A percentile compares a stretch with the other conserved stretches of the same genome.
Conservation (phyloP, 2,113 vertebrate species). For the Zosterops borbonicus region DNA sequence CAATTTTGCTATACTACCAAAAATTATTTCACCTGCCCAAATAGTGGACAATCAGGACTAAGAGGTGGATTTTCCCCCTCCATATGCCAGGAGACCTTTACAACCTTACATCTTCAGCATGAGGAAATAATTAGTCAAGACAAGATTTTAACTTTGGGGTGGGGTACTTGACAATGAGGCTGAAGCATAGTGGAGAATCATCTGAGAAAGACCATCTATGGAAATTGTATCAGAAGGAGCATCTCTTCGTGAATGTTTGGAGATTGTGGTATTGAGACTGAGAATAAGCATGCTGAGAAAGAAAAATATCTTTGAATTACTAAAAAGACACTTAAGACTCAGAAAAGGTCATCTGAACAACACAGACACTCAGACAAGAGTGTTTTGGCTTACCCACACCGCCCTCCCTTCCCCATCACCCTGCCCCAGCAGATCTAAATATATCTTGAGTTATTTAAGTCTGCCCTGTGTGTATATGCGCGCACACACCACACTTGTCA, state of each 20-base stretch:
- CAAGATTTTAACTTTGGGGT: neutral
- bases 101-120: accelerated
- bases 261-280: neutral
- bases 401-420: neutral
- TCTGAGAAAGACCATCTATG: neutral
- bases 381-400: neutral
- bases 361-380: neutral
- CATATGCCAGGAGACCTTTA: neutral
- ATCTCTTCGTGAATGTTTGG: neutral
- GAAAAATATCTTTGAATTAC: neutral
- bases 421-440: neutral
- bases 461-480: neutral
- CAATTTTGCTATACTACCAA: neutral
- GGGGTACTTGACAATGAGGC: neutral
- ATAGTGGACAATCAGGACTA: neutral
- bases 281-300: neutral
- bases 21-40: neutral
- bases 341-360: neutral
- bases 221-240: neutral
- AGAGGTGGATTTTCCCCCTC: neutral
- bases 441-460: neutral
- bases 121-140: neutral
- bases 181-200: neutral
- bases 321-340: neutral
- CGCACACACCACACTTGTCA: neutral